A percentile compares a stretch with the other conserved stretches of the same genome.
phyloP scores from a whole-genome alignment of 2,888 invertebrate genomes.

The Xiphydria camelus region DNA sequence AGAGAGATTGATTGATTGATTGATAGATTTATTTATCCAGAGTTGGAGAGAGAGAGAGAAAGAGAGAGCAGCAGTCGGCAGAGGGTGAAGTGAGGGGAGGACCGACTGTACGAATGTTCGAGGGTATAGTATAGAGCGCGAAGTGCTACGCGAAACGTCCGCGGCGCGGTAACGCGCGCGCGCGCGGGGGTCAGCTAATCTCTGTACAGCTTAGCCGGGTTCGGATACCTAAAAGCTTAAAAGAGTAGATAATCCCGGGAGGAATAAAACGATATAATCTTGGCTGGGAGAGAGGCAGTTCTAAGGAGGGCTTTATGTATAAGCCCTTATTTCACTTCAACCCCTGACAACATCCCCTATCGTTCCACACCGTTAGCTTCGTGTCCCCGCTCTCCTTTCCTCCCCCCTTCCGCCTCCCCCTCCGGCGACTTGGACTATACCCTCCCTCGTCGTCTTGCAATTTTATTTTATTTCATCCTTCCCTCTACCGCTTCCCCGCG shows the following conservation, averaged over 20 bases:
- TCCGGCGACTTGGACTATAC: not conserved
- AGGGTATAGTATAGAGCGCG: no score
- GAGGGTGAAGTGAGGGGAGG: no score
- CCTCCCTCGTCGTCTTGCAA: not conserved
- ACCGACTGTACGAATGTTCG: no score
- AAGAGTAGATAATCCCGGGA: conserved; percentile 3
- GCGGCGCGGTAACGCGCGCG: no score
- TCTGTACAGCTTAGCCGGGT: not conserved
- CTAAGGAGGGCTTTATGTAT: conserved; percentile 14
- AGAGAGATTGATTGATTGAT: no score
- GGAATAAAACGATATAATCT: conserved; percentile 18
- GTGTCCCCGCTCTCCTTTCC: conserved; percentile 12
- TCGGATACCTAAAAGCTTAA: not conserved
- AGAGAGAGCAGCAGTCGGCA: no score
- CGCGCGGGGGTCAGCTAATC: not conserved
- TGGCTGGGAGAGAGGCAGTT: conserved; percentile 13
- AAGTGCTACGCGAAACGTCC: no score
- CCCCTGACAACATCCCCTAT: conserved; percentile 24
- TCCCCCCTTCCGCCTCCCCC: conserved; percentile 3
- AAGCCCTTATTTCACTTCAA: conserved; percentile 22
- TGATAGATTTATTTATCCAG: no score
- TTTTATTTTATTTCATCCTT: conserved; percentile 4
- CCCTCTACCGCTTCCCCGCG: conserved; percentile 1
- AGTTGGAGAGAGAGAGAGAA: no score
- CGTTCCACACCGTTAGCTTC: conserved; percentile 24